Evolutionary conservation across 92 coral and sea anemone genomes (phyloP).

Genomic region (Siderastrea siderea): DNA sequence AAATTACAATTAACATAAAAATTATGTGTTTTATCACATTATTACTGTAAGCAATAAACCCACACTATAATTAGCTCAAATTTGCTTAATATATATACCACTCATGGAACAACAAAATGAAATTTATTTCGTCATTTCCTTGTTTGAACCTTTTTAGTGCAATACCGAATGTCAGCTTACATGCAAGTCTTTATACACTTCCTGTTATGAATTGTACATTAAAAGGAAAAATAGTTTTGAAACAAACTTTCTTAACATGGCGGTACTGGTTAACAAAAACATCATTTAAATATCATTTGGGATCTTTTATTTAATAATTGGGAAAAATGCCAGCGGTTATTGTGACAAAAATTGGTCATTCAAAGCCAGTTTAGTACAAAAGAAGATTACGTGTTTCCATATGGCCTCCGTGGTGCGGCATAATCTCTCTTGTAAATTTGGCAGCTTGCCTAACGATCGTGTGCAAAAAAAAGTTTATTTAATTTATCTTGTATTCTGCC

Average conservation of each 20-base stretch:
- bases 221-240: no score
- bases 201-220: neutral
- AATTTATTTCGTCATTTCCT: neutral
- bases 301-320: neutral
- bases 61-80: neutral
- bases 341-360: neutral
- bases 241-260: neutral
- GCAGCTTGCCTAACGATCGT: neutral
- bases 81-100: neutral
- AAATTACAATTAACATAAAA: no score
- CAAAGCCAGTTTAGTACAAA: neutral
- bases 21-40: no score
- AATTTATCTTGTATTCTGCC: neutral
- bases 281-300: neutral
- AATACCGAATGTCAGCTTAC: neutral
- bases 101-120: neutral
- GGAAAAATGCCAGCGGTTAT: neutral
- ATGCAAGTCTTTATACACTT: neutral
- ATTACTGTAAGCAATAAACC: neutral
- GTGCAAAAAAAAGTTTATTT: neutral
- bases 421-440: neutral
- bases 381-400: slow-evolving; percentile 12
- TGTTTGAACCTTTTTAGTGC: neutral
- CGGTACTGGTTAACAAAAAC: neutral
- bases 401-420: slow-evolving; percentile 5